Base-by-base conservation (phyloP, 1,140 invertebrate genomes). In the Coelopa frigida region DNA sequence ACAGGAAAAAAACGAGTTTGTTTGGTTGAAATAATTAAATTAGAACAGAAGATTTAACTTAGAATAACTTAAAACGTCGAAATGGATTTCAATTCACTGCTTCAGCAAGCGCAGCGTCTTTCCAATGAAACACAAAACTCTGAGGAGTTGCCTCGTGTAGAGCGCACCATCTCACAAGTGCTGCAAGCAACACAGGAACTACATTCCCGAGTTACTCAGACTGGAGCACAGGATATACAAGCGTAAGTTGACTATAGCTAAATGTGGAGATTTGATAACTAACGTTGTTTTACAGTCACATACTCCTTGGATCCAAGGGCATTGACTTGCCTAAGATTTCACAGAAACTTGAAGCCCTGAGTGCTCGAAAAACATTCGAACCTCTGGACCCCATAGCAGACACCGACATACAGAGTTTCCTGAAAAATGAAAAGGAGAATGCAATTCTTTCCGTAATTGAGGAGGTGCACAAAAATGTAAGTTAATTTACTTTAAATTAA, bases 361-460 rank as follows among this genome's bases (percentile, higher is more conserved):
- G 84, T 68, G 78, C 89, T 5, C 79, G 84, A 48, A 75, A 82
- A 48, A 89, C 88, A 33, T 91, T 93, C 72, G 89, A 94, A 64
- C 86, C 91, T 1, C 71, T 94, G 24, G 89, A 94, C 72, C 89
- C 90, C 2, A 83, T 92, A 29, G 80, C 82, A 37, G 89, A 94
- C 61, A 87, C 87, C 21, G 91, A 96, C 72, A 85, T 91, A 50
- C 77, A 87, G 57, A 89, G 83, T 56, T 96, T 87, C 70, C 70
- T 98, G 4, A 84, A 83, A 70, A 94, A 94, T 79, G 92, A 96
- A 74, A 82, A 88, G 44, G 88, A 95, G 73, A 96, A 94, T 80
- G 89, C 89, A 17, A 86, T 96, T 58, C 72, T 96, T 4, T 84
- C 87, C 18, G 81, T 92, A 7, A 91, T 95, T 57, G 92, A 95